A percentile compares a stretch with the other conserved stretches of the same genome.
Evolutionary conservation across 92 coral and sea anemone genomes (phyloP).

Genomic region (Anthopleura xanthogrammica): DNA sequence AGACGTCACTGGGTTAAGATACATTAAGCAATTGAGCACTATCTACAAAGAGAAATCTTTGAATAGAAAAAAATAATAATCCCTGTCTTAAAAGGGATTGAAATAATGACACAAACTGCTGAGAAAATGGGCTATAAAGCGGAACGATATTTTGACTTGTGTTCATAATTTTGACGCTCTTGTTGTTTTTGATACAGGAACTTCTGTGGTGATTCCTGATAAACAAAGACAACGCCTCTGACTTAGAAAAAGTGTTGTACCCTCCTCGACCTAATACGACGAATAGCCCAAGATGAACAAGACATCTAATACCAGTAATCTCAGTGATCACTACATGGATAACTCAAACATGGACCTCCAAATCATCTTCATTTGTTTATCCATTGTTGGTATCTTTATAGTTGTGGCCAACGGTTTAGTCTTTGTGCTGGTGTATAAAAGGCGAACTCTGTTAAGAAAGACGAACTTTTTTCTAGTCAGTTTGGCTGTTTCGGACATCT

Average conservation of each 20-base stretch:
- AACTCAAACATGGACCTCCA: neutral
- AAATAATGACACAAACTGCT: neutral
- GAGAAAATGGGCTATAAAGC: neutral
- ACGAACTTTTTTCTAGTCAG: conserved; percentile 65
- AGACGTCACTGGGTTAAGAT: neutral
- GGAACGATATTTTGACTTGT: neutral
- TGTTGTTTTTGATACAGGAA: neutral
- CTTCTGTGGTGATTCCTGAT: neutral
- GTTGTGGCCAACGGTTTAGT: conserved; percentile 49
- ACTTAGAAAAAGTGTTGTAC: neutral
- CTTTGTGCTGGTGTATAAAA: conserved; percentile 34
- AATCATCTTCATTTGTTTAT: conserved; percentile 28
- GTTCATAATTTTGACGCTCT: neutral
- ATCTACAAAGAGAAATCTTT: neutral
- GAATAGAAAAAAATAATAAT: neutral
- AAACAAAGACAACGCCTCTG: neutral
- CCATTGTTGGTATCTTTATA: conserved; percentile 32
- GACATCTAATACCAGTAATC: neutral
- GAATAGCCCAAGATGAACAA: neutral
- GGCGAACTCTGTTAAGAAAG: conserved; percentile 37
- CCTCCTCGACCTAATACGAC: neutral
- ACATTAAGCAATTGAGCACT: neutral
- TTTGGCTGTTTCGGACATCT: conserved; percentile 57
- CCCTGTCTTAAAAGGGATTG: neutral
- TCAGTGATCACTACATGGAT: neutral